Conservation (phyloP, 2,113 vertebrate species). For the Perca fluviatilis region DNA sequence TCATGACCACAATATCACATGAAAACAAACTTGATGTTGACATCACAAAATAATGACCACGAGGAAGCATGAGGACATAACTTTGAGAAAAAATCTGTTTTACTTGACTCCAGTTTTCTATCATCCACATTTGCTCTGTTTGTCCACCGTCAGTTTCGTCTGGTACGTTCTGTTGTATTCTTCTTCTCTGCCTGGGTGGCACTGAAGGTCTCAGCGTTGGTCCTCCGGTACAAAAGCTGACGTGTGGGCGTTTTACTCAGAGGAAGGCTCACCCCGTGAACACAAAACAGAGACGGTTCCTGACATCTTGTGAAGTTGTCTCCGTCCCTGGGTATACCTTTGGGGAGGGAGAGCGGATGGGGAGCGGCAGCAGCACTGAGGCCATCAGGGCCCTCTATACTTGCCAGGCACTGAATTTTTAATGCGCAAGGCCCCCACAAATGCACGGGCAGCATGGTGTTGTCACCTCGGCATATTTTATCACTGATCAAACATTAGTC, state of each 20-base stretch:
- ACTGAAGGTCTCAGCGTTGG: conserved; percentile 52
- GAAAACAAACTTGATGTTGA: neutral
- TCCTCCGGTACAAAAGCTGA: conserved; percentile 76
- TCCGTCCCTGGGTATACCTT: conserved; percentile 87
- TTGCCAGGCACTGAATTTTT: conserved; percentile 91
- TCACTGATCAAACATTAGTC: conserved; percentile 95
- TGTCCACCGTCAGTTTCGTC: conserved; percentile 19
- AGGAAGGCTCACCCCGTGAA: conserved; percentile 84
- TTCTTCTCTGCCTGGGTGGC: conserved; percentile 15
- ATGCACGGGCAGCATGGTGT: conserved; percentile 90
- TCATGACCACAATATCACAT: neutral
- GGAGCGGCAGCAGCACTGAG: conserved; percentile 65
- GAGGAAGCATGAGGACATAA: neutral
- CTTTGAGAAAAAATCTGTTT: neutral
- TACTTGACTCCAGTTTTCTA: neutral
- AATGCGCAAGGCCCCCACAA: conserved; percentile 90
- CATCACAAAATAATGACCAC: neutral
- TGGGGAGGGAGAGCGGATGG: conserved; percentile 77
- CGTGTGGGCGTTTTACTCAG: conserved; percentile 76
- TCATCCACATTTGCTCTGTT: neutral
- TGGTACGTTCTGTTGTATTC: conserved; percentile 47
- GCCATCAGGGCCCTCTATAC: conserved; percentile 87
- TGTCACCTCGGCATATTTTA: conserved; percentile 96
- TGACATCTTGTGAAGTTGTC: conserved; percentile 92
- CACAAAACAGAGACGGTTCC: conserved; percentile 89